Base-by-base conservation (phyloP, 2,797 vertebrate genomes). In the Pangasius djambal region DNA sequence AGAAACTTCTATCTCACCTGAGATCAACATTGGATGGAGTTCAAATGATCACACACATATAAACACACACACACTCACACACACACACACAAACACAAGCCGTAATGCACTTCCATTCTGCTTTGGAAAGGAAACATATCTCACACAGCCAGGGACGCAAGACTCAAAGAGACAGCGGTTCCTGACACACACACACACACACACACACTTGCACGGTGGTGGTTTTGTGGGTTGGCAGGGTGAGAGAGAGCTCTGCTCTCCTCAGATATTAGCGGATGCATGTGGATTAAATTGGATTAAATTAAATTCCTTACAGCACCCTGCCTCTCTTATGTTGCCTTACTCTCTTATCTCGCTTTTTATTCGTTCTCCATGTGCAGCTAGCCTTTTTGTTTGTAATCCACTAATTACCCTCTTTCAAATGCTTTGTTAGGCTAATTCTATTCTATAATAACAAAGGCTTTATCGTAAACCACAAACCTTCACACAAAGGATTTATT, bases 41-140 rank as follows among this genome's bases (percentile, higher is more conserved):
- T 82, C 79, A 82, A 82, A 82, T 82, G 55, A 82, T 83, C 52
- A 88, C n/a, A 31, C 52, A 72, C 8, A 75, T 28, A 22, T 50
- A n/a, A 88, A 57, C 31, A 78, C 81, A 89, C 25, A 83, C 44
- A 87, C 20, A 16, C 5, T 2, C 57, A 31, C 25, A 69, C 57
- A 69, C 74, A 90, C 63, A 88, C 25, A 57, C 48, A 63, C 57
- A 83, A 50, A 87, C 85, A 81, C 87, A 81, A 72, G 48, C 67
- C 44, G 75, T 88, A 91, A 91, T 89, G 79, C 88, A 88, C 74
- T 90, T 90, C 72, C 74, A 87, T 67, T 85, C 65, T 70, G 59
- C 59, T 79, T 75, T 77, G 84, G 72, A 88, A 44, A 91, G 88
- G 91, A 91, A 90, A 88, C 91, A 89, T 90, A 91, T 90, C 91